A percentile compares a stretch with the other conserved stretches of the same genome.
Conservation (phyloP, 2,113 vertebrate genomes). For the Sinocyclocheilus anophthalmus region DNA sequence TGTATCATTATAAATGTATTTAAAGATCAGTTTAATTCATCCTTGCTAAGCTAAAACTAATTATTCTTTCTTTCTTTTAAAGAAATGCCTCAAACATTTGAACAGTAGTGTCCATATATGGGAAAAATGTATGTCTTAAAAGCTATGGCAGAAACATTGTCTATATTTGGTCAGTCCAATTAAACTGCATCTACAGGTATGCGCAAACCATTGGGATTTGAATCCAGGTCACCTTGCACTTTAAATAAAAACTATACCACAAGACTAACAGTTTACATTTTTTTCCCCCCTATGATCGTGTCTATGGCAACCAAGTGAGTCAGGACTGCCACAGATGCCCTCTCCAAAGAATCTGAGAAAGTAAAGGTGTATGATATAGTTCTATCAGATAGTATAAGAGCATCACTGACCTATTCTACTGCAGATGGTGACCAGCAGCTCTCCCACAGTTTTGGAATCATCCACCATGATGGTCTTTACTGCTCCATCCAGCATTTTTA, state of each 20-base stretch:
- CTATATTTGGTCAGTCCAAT: background rate
- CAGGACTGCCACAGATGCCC: background rate
- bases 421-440: conserved; percentile 95
- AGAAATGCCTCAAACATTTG: background rate
- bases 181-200: background rate
- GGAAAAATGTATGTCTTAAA: background rate
- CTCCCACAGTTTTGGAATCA: conserved; percentile 96
- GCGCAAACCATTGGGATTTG: background rate
- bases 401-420: conserved; percentile 87
- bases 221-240: background rate
- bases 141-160: background rate
- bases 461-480: conserved; percentile 98
- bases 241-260: background rate
- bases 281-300: background rate
- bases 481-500: conserved; percentile 95
- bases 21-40: background rate
- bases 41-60: background rate
- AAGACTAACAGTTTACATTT: background rate
- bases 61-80: background rate
- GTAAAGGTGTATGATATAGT: background rate
- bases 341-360: background rate
- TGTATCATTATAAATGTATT: background rate
- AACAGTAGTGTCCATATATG: background rate
- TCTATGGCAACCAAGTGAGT: background rate
- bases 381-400: background rate